Conservation (phyloP, 1,140 invertebrate species). For the Dryas iulia region DNA sequence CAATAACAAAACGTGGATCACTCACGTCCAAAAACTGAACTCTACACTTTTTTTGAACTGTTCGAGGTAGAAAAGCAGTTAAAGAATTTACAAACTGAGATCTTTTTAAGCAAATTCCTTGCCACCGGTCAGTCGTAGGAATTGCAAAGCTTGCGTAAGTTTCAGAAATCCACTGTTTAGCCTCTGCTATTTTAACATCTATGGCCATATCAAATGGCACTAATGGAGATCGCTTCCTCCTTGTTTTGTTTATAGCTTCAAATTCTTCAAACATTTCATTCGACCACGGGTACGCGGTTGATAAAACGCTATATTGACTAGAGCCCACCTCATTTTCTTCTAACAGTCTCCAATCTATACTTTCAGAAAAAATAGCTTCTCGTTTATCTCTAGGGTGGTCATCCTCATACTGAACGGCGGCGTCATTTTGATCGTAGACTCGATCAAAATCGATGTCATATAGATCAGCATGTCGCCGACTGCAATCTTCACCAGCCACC, state of each 20-base stretch:
- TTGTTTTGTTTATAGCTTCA: slow-evolving; percentile 77
- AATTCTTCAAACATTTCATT: slow-evolving; percentile 82
- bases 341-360: slow-evolving; percentile 73
- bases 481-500: slow-evolving; percentile 87
- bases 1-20: slow-evolving; percentile 89
- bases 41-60: slow-evolving; percentile 86
- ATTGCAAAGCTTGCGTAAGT: slow-evolving; percentile 91
- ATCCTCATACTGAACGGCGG: slow-evolving; percentile 68
- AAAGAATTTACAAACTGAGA: slow-evolving; percentile 90
- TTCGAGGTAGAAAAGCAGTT: slow-evolving; percentile 87
- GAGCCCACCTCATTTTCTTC: slow-evolving; percentile 67
- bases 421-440: slow-evolving; percentile 76
- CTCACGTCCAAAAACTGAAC: slow-evolving; percentile 88
- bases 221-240: slow-evolving; percentile 65
- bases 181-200: slow-evolving; percentile 82
- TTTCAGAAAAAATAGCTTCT: slow-evolving; percentile 59
- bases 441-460: slow-evolving; percentile 78
- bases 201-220: slow-evolving; percentile 80
- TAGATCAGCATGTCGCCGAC: slow-evolving; percentile 61
- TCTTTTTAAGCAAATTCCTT: slow-evolving; percentile 87
- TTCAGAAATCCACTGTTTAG: slow-evolving; percentile 91
- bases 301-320: slow-evolving; percentile 75
- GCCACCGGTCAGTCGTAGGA: slow-evolving; percentile 88
- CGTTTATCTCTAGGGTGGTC: slow-evolving; percentile 71
- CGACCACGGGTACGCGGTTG: slow-evolving; percentile 70